These are phyloP conservation scores for Sakesphorus luctuosus DNA, from an alignment of 2,113 vertebrate genomes.

Conservation along the genomic window DNA sequence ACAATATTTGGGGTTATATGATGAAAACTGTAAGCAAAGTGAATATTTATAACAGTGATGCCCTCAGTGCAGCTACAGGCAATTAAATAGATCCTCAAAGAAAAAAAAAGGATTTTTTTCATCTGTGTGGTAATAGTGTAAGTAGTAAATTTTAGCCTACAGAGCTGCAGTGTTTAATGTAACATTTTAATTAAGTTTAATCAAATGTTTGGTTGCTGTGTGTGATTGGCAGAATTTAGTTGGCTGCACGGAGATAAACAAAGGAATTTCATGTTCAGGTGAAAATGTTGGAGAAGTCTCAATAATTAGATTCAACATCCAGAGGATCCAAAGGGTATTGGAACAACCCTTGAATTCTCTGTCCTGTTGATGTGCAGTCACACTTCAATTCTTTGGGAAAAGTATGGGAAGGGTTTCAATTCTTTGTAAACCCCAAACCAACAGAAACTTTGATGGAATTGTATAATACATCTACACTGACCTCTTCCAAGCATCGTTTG, in stretches of 20 bases:
- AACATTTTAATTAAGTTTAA: neutral
- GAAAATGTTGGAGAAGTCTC: neutral
- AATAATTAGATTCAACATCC: neutral
- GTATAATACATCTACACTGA: neutral
- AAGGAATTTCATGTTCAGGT: neutral
- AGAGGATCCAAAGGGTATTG: neutral
- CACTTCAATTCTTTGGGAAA: neutral
- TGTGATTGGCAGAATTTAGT: neutral
- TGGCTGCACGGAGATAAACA: neutral
- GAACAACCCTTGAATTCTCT: neutral
- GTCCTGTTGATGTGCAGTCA: neutral
- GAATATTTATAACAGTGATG: neutral
- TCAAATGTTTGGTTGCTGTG: neutral
- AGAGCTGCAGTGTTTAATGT: neutral
- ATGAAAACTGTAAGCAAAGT: neutral
- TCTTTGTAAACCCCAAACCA: neutral
- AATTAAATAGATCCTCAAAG: neutral
- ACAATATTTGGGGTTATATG: neutral
- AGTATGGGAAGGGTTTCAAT: neutral
- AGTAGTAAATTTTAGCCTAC: neutral
- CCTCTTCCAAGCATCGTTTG: neutral
- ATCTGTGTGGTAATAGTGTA: neutral
- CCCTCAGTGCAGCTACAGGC: neutral
- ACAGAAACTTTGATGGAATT: neutral
- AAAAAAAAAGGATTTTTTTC: neutral